Evolutionary conservation across 2,888 invertebrate genomes (phyloP), one percentile per base, ranked within the genome.

Genomic region (Thecocarcelia acutangulata): DNA sequence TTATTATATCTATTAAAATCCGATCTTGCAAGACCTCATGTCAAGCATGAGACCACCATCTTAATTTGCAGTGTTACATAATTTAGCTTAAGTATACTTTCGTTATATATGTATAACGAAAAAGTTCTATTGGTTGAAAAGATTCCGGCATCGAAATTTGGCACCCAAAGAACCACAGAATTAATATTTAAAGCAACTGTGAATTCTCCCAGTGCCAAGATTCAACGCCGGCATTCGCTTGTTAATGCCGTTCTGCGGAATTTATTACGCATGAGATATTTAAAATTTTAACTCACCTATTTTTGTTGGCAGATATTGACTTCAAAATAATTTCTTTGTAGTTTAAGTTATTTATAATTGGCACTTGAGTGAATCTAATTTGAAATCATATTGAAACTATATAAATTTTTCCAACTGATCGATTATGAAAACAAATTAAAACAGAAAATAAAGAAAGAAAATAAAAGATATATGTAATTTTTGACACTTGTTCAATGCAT

Each of bases 171-270:
- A 91, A 90, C 91, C 91, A 91, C 91, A 91, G 91, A 90, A 85
- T 87, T 85, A 84, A 70, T 54, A 64, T 61, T 66, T 78, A 85
- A 85, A 84, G 83, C 86, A 87, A 90, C 91, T 91, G 91, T 91
- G 91, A 91, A 91, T 91, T 91, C 91, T 91, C 91, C 91, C 91
- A 91, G 91, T 91, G 91, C 91, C 91, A 91, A 91, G 91, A 87
- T 82, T 84, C 86, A 89, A 87, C 85, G 80, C 81, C 84, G 86
- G 84, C 42, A 12, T 63, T 46, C 54, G 15, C 5, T 40, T 40
- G 1, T 40, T 59, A 13, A 33, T 46, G 9, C 9, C 6, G 13
- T 5, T 4, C 12, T 44, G 44, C 44, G 1, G 13, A 17, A 24
- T 15, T 37, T 54, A 37, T 58, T 42, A 48, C 1, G 19, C 19